Percentiles rank a stretch among this genome's conserved stretches.
Conservation (phyloP, 53 echinoderm and acorn worm genomes). For the Holothuria scabra region DNA sequence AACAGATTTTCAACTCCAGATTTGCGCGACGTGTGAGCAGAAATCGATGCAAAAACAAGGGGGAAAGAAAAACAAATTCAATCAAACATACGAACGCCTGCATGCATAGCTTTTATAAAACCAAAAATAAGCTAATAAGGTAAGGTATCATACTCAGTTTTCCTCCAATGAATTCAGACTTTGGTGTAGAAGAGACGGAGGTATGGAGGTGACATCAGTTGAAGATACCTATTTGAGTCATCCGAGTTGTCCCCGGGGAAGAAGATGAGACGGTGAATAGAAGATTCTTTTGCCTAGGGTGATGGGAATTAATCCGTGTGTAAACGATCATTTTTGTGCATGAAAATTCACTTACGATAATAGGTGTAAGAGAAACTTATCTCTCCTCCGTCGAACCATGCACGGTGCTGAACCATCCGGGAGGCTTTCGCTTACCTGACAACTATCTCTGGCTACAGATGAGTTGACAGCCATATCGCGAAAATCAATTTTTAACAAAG, state of each 20-base stretch:
- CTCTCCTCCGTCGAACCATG: not conserved
- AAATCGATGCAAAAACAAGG: slow-evolving; percentile 45
- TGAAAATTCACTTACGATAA: slow-evolving; percentile 32
- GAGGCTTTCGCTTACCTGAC: slow-evolving; percentile 24
- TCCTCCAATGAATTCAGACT: slow-evolving; percentile 38
- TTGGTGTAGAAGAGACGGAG: slow-evolving; percentile 12
- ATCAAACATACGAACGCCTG: slow-evolving; percentile 41
- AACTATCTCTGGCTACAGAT: not conserved
- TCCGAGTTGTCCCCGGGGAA: slow-evolving; percentile 32
- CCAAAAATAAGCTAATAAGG: slow-evolving; percentile 27
- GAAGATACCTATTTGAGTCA: slow-evolving; percentile 38
- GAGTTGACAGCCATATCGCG: slow-evolving; percentile 30
- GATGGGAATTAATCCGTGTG: slow-evolving; percentile 43
- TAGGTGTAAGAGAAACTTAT: slow-evolving; percentile 16
- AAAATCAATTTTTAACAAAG: slow-evolving; percentile 38
- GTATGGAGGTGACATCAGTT: not conserved
- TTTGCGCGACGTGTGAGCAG: slow-evolving; percentile 32
- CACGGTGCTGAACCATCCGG: slow-evolving; percentile 21
- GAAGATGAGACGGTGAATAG: slow-evolving; percentile 35
- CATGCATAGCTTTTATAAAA: slow-evolving; percentile 31
- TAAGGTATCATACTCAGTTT: slow-evolving; percentile 34
- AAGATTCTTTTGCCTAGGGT: slow-evolving; percentile 29
- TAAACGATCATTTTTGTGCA: slow-evolving; percentile 40
- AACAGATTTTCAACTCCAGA: slow-evolving; percentile 31
- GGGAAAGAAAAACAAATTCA: slow-evolving; percentile 34